phyloP scores from a whole-genome alignment of 2,797 vertebrate species.

The Petrocephalus sullivani region DNA sequence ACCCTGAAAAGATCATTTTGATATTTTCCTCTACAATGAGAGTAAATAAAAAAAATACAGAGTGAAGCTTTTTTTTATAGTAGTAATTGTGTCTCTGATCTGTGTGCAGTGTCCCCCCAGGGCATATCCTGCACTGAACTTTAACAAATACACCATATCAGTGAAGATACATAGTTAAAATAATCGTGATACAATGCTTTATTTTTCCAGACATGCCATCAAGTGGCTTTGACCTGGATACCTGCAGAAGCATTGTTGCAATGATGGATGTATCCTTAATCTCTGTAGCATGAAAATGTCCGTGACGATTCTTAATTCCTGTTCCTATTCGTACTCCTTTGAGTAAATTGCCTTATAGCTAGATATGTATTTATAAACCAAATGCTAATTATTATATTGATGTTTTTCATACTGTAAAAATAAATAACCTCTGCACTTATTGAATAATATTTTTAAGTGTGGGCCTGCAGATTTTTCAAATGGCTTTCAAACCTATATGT shows the following conservation, averaged over 20 bases:
- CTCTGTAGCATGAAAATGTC: not conserved
- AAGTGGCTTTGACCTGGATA: conserved; percentile 69
- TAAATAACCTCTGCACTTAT: not conserved
- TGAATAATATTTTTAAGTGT: not conserved
- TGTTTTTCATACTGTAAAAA: not conserved
- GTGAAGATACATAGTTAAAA: not conserved
- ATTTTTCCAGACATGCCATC: not conserved
- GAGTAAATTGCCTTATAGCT: not conserved
- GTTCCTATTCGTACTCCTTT: too few relatives aligned
- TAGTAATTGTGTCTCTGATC: not conserved
- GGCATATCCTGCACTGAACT: not conserved
- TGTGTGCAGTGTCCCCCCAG: not conserved
- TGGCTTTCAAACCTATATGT: not conserved
- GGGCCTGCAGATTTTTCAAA: not conserved
- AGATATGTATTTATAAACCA: not conserved
- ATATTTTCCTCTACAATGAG: not conserved
- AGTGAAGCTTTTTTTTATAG: not conserved
- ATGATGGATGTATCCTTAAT: conserved; percentile 84
- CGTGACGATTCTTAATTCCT: not conserved
- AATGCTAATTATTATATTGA: not conserved
- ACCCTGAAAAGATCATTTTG: not conserved
- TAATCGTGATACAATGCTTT: not conserved
- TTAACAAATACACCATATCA: not conserved
- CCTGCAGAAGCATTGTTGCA: conserved; percentile 75
- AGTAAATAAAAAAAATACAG: not conserved